These are phyloP conservation scores for Papilio protenor DNA, from an alignment of 2,888 invertebrate species.

Conservation along the genomic window DNA sequence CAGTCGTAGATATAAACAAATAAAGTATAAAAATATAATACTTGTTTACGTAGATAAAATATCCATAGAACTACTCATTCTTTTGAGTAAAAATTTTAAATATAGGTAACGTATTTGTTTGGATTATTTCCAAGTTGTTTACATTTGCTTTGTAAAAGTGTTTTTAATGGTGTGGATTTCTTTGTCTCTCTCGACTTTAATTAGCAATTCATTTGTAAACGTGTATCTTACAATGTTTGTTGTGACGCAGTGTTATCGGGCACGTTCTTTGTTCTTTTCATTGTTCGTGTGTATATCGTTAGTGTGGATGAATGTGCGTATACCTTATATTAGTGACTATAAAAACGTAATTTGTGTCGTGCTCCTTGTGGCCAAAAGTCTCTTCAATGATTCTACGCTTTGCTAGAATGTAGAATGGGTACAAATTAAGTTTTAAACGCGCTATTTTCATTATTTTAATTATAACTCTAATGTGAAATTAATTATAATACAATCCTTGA, in stretches of 20 bases:
- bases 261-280: slow-evolving; percentile 32
- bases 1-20: neutral
- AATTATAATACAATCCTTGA: too few species aligned
- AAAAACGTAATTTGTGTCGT: neutral
- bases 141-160: neutral
- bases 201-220: slow-evolving; percentile 14
- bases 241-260: slow-evolving; percentile 33
- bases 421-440: neutral
- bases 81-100: neutral
- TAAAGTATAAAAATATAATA: too few species aligned
- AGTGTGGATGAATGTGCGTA: neutral
- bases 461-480: too few species aligned
- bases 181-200: neutral
- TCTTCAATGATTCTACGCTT: neutral
- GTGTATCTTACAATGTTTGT: slow-evolving; percentile 8
- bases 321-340: slow-evolving; percentile 1
- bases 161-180: slow-evolving; percentile 3
- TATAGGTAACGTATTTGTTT: neutral
- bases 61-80: neutral
- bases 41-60: neutral
- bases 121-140: neutral
- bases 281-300: slow-evolving; percentile 9
- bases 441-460: neutral
- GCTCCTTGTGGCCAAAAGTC: neutral
- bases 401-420: neutral